Conservation (phyloP, 2,888 invertebrate genomes). For the Apodemia mormo region DNA sequence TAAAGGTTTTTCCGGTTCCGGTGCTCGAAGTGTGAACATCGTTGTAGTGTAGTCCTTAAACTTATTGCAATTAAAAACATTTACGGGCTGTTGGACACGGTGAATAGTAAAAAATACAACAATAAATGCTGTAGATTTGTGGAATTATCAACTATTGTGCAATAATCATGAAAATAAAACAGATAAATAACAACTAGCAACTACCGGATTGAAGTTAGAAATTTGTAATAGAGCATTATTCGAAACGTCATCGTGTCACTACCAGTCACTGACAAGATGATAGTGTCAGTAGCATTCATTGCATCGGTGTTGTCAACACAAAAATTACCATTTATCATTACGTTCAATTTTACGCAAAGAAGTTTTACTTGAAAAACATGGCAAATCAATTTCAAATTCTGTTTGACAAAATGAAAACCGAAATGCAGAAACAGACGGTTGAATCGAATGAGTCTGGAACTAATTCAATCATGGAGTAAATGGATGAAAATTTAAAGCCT, state of each 20-base stretch:
- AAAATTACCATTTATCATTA: constrained; percentile 1
- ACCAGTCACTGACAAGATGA: background rate
- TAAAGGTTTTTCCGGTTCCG: background rate
- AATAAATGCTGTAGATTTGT: background rate
- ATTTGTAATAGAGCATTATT: background rate
- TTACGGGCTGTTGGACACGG: background rate
- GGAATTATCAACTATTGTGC: background rate
- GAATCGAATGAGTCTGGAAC: constrained; percentile 2
- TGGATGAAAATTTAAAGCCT: constrained; percentile 4
- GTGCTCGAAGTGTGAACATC: constrained; percentile 5
- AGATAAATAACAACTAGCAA: constrained; percentile 4
- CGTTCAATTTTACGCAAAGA: constrained; percentile 8
- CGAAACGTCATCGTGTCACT: too few relatives aligned
- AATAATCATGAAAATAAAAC: constrained; percentile 10
- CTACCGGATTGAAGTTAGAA: constrained; percentile 1
- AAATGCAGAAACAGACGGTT: constrained; percentile 4
- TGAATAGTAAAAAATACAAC: constrained; percentile 1
- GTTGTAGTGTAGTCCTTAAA: background rate
- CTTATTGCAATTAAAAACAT: background rate
- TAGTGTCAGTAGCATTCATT: constrained; percentile 3
- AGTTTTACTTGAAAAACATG: background rate
- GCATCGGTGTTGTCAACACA: background rate
- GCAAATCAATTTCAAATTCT: background rate
- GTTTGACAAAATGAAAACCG: background rate
- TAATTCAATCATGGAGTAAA: background rate